Evolutionary conservation across 1,140 invertebrate genomes (phyloP).

Genomic region (Drosophila rufa): DNA sequence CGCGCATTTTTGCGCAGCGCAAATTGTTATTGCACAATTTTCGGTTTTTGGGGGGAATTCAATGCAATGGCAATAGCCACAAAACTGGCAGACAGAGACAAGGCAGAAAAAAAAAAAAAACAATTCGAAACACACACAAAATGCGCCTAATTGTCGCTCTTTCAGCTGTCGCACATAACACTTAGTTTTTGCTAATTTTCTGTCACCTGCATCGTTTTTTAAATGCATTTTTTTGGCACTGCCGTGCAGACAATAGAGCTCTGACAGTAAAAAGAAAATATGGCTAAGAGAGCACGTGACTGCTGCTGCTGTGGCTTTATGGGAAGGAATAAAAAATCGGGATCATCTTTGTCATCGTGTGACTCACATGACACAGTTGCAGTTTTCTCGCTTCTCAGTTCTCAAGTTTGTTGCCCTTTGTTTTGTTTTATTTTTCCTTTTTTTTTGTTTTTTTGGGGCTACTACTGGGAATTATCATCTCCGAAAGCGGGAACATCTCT

Average conservation of each 20-base stretch:
- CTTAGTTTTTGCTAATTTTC: conserved; percentile 81
- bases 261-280: conserved; percentile 9
- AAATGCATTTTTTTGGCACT: conserved; percentile 44
- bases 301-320: conserved; percentile 12
- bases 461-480: conserved; percentile 26
- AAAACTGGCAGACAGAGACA: conserved; percentile 36
- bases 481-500: conserved; percentile 19
- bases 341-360: conserved; percentile 33
- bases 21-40: conserved; percentile 83
- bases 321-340: conserved; percentile 3
- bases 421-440: conserved; percentile 34
- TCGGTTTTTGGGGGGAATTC: conserved; percentile 50
- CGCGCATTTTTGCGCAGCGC: conserved; percentile 75
- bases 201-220: conserved; percentile 50
- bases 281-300: conserved; percentile 35
- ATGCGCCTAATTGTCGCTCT: conserved; percentile 77
- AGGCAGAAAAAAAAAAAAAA: conserved; percentile 20
- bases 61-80: conserved; percentile 72
- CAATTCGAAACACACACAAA: conserved; percentile 64
- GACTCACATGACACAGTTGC: conserved; percentile 50
- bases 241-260: conserved; percentile 20
- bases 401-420: conserved; percentile 53
- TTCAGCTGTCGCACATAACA: conserved; percentile 75
- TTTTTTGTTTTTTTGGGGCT: conserved; percentile 16
- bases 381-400: conserved; percentile 7